phyloP scores from a whole-genome alignment of 2,113 vertebrate species.

The Elachura formosa region DNA sequence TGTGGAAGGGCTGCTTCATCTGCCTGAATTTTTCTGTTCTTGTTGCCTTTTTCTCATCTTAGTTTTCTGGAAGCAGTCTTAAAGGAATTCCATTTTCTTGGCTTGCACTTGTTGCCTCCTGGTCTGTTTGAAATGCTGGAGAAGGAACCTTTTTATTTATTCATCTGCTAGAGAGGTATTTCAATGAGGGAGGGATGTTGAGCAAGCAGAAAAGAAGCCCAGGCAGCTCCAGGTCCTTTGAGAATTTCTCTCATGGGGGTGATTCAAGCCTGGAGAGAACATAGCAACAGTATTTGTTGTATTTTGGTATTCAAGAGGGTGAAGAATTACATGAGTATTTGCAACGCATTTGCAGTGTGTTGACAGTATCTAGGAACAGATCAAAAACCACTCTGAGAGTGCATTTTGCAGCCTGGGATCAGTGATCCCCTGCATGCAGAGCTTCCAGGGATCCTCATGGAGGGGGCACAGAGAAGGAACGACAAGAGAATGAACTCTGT shows the following conservation, averaged over 20 bases:
- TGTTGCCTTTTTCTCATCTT: background rate
- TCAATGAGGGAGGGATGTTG: background rate
- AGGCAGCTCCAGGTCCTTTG: background rate
- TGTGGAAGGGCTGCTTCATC: background rate
- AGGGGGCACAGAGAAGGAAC: background rate
- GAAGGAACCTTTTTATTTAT: constrained; percentile 9
- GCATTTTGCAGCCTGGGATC: background rate
- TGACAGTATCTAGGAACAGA: background rate
- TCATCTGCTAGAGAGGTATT: background rate
- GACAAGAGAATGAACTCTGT: background rate
- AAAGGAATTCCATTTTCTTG: background rate
- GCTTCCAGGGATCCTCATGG: accelerated
- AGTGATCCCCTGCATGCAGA: background rate
- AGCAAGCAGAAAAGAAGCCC: background rate
- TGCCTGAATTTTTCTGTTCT: background rate
- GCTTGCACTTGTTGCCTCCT: background rate
- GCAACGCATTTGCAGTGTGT: background rate
- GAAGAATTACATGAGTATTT: background rate
- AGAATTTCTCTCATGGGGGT: background rate
- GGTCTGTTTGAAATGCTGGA: background rate
- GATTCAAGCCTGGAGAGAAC: background rate
- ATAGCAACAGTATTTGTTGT: constrained; percentile 25
- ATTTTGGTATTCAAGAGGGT: background rate
- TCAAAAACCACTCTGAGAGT: background rate
- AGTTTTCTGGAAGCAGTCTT: background rate